Percentiles rank a stretch among this genome's conserved stretches.
phyloP scores from a whole-genome alignment of 2,888 invertebrate genomes.

The Pseudanteris insignis region DNA sequence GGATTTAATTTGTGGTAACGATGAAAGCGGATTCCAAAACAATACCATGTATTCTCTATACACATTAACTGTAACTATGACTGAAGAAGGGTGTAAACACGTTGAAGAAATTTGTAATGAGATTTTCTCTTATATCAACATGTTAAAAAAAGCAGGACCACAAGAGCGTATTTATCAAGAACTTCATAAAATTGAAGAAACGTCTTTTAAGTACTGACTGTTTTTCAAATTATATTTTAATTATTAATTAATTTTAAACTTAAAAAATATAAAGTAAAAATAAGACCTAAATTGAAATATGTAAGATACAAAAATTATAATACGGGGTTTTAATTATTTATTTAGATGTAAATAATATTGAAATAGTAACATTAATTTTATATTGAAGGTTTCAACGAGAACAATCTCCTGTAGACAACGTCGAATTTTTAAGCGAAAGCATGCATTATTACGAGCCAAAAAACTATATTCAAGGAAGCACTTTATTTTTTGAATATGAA shows the following conservation, averaged over 20 bases:
- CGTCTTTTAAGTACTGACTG: constrained; percentile 52
- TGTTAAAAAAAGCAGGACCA: constrained; percentile 76
- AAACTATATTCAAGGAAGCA: constrained; percentile 81
- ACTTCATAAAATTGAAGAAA: constrained; percentile 73
- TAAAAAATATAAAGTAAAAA: too few species aligned
- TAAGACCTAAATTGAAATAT: too few species aligned
- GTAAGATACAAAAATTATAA: too few species aligned
- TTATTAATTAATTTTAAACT: too few species aligned
- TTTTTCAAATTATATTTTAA: too few species aligned
- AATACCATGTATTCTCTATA: constrained; percentile 78
- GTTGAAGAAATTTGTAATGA: constrained; percentile 78
- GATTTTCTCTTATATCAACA: constrained; percentile 81
- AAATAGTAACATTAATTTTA: neutral
- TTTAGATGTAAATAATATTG: neutral
- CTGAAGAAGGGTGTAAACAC: constrained; percentile 79
- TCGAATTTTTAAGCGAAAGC: constrained; percentile 78
- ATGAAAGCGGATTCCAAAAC: constrained; percentile 80
- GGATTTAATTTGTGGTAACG: constrained; percentile 69
- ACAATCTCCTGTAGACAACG: constrained; percentile 77
- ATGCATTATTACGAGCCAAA: constrained; percentile 84
- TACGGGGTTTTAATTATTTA: too few species aligned
- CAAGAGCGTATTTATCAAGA: constrained; percentile 72
- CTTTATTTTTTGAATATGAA: constrained; percentile 80
- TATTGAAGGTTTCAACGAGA: constrained; percentile 79
- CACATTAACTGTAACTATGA: constrained; percentile 76